Base-by-base conservation (phyloP, 2,797 vertebrate genomes). In the Notolepis coatsorum region DNA sequence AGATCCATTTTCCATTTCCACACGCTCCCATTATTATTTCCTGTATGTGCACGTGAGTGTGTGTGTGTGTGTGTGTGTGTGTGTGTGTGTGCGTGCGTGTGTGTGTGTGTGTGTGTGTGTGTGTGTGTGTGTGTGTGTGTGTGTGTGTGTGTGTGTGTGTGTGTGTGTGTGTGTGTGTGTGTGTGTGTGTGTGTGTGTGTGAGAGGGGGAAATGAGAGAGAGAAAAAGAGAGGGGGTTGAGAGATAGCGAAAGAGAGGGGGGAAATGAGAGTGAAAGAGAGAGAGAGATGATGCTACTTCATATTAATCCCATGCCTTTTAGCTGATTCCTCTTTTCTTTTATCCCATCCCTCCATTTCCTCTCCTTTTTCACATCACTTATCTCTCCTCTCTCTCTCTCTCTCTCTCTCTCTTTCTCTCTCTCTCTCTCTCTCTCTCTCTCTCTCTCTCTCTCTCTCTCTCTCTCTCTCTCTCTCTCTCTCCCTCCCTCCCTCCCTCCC, bases 41-140 rank as follows among this genome's bases (percentile, higher is more conserved):
- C 71, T 72, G 75, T 52, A 50, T 51, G 33, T 76, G 75, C 72
- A 80, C 72, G 75, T 81, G 48, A 25, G 15, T 5, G 20, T 41
- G 21, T 54, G 33, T 38, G 20, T 53, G 51, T 39, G 51, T 38
- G 51, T 53, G 21, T 25, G 50, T 38, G 33, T 25, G 50, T 38
- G 33, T 38, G 51, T 53, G 51, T 50, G 47, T 31, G 48, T 21
- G 48, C 20, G 27, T 33, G 27, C 10, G 9, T 51, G 15, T 61
- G 24, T 53, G 18, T 54, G 17, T 28, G 15, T 41, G 52, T 55
- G 20, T 53, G 30, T 35, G n/a, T n/a, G n/a, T n/a, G n/a, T 47
- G 18, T 48, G 6, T 25, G 35, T 55, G 31, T 35, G 31, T 35
- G 31, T 35, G 31, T 35, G 31, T 35, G 31, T 6, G 31, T 41